Evolutionary conservation across 2,888 invertebrate species (phyloP).

Genomic region (Macrostomum cliftonense): DNA sequence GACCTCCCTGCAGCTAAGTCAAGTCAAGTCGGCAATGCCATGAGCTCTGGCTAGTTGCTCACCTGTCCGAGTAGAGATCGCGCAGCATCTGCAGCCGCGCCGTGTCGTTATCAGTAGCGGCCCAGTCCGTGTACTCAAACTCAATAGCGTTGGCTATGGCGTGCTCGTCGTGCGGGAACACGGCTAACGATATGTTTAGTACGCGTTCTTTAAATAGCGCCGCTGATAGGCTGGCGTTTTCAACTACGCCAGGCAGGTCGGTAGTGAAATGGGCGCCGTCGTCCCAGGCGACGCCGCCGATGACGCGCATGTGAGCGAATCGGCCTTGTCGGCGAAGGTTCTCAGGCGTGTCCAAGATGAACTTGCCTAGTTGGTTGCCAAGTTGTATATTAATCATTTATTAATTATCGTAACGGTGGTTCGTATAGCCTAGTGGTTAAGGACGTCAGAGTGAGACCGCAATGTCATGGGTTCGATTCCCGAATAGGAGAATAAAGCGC

Average conservation of each 20-base stretch:
- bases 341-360: conserved; percentile 20
- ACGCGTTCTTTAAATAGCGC: conserved; percentile 14
- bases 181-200: conserved; percentile 3
- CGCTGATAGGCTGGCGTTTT: conserved; percentile 3
- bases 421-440: no score
- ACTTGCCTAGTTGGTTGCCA: not conserved
- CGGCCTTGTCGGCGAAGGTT: conserved; percentile 22
- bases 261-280: conserved; percentile 32
- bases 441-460: no score
- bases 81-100: conserved; percentile 25
- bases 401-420: no score
- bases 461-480: no score
- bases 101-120: conserved; percentile 27
- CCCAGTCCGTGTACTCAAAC: conserved; percentile 37
- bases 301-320: conserved; percentile 21
- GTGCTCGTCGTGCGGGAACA: conserved; percentile 4
- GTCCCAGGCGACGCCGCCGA: conserved; percentile 28
- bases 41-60: not conserved
- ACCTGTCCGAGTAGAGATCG: conserved; percentile 19
- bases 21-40: no score
- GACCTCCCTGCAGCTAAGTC: no score
- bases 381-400: no score
- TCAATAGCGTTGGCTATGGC: conserved; percentile 21
- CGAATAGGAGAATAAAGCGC: no score
- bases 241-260: conserved; percentile 15